phyloP scores from a whole-genome alignment of 2,888 invertebrate genomes.

The Hoplodrina ambigua region DNA sequence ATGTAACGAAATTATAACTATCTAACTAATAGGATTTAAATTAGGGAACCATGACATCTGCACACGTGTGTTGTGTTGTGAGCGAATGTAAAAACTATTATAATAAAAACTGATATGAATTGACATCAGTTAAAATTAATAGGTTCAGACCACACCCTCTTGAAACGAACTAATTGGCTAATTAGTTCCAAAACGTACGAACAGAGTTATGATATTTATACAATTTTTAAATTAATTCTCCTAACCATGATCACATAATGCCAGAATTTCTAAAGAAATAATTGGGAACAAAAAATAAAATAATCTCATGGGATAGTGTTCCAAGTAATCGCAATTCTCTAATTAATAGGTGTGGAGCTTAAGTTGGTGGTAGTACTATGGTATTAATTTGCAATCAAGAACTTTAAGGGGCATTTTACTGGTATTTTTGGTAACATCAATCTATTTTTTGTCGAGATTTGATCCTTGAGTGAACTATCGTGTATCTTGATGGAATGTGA shows the following conservation, averaged over 20 bases:
- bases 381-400: conserved; percentile 39
- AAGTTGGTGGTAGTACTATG: background rate
- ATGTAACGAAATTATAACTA: background rate
- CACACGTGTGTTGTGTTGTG: conserved; percentile 12
- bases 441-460: conserved; percentile 65
- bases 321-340: conserved; percentile 6
- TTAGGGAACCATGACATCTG: conserved; percentile 7
- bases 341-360: conserved; percentile 8
- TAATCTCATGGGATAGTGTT: conserved; percentile 2
- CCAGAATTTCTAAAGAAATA: background rate
- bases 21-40: conserved; percentile 7
- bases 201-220: too few species aligned
- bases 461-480: conserved; percentile 63
- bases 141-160: conserved; percentile 27
- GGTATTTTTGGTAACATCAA: conserved; percentile 49
- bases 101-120: conserved; percentile 27
- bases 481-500: conserved; percentile 72
- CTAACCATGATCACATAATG: too few species aligned
- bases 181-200: conserved; percentile 34
- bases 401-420: conserved; percentile 5
- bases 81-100: conserved; percentile 30
- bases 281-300: background rate
- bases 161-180: conserved; percentile 45
- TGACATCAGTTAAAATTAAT: conserved; percentile 28
- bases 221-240: too few species aligned